Percentiles rank a stretch among this genome's conserved stretches.
phyloP scores from a whole-genome alignment of 1,140 invertebrate genomes.

The Eupristina koningsbergeri region DNA sequence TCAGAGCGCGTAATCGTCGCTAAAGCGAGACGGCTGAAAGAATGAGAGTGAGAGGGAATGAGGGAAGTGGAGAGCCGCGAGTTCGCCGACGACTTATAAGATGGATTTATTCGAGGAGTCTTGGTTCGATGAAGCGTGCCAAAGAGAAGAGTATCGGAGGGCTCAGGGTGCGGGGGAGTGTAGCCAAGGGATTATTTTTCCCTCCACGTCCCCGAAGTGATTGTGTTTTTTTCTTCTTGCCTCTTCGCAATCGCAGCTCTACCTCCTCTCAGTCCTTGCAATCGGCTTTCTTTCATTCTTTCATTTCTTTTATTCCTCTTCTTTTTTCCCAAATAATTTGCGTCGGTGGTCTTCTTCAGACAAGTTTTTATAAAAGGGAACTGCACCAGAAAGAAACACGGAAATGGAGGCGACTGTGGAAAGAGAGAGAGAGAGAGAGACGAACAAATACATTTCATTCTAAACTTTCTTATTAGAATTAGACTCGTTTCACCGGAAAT shows the following conservation, averaged over 20 bases:
- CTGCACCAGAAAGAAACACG: constrained; percentile 1
- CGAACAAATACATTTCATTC: not conserved
- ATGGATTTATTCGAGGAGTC: constrained; percentile 49
- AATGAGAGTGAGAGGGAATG: not conserved
- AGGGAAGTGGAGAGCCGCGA: not conserved
- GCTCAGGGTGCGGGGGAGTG: not conserved
- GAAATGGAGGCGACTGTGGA: not conserved
- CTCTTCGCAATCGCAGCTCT: too few relatives aligned
- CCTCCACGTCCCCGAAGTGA: constrained; percentile 2
- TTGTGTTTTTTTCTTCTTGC: not conserved
- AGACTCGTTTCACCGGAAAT: constrained; percentile 21
- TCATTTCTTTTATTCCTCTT: not conserved
- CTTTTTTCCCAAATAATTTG: constrained; percentile 39
- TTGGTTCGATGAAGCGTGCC: constrained; percentile 42
- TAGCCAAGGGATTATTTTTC: constrained; percentile 20
- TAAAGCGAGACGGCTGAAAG: constrained; percentile 37
- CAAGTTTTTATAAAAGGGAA: constrained; percentile 34
- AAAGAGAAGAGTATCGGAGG: not conserved
- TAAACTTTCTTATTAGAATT: constrained; percentile 28
- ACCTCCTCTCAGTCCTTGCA: not conserved
- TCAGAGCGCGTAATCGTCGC: constrained; percentile 51
- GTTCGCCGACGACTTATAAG: not conserved
- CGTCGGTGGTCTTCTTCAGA: not conserved
- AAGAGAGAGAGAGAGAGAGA: not conserved
- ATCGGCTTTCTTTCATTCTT: constrained; percentile 17